Evolutionary conservation across 2,797 vertebrate genomes (phyloP).

Genomic region (Rhinogobio ventralis): DNA sequence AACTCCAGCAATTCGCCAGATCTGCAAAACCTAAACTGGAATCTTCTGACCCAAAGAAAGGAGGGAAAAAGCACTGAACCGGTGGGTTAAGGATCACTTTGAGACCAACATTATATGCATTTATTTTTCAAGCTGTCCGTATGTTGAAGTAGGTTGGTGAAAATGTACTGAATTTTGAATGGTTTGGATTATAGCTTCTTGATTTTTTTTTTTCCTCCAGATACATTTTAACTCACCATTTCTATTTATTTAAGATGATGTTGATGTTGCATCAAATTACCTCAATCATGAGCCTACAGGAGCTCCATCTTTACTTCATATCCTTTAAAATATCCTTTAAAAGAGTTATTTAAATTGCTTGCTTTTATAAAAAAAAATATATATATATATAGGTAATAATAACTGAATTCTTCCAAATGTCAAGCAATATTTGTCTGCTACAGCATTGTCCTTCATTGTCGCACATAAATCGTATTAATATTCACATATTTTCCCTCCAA

Average conservation of each 20-base stretch:
- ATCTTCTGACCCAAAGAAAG: constrained; percentile 78
- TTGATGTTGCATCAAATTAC: constrained; percentile 67
- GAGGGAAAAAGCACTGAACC: constrained; percentile 68
- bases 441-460: not conserved
- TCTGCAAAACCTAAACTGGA: constrained; percentile 94
- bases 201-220: not conserved
- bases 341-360: not conserved
- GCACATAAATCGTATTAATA: not conserved
- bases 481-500: not conserved
- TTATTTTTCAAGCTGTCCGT: not conserved
- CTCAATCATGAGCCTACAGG: constrained; percentile 77
- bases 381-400: not conserved
- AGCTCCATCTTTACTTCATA: constrained; percentile 82
- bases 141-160: not conserved
- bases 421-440: not conserved
- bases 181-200: not conserved
- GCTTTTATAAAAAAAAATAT: not conserved
- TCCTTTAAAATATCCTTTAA: constrained; percentile 73
- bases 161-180: not conserved
- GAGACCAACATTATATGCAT: not conserved
- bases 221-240: constrained; percentile 35
- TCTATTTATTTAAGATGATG: constrained; percentile 77
- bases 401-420: constrained; percentile 6
- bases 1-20: constrained; percentile 91
- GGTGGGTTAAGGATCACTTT: constrained; percentile 71